These are phyloP conservation scores for Zosterops lateralis DNA, from an alignment of 2,113 vertebrate species.

Conservation along the genomic window DNA sequence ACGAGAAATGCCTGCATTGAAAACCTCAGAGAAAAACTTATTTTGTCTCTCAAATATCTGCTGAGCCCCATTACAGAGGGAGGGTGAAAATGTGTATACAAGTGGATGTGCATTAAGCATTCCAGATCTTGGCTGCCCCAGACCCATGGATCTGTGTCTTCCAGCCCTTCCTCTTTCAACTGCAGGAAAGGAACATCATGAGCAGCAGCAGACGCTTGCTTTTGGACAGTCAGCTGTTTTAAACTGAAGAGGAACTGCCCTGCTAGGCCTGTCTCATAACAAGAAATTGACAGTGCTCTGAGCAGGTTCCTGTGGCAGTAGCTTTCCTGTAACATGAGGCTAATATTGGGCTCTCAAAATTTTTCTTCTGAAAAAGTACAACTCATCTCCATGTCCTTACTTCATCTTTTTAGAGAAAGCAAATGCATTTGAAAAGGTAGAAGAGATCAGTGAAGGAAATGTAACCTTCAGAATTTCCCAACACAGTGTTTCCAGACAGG, in stretches of 20 bases:
- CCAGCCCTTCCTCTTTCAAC: neutral
- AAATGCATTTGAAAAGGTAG: neutral
- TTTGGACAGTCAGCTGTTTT: neutral
- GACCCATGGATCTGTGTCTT: neutral
- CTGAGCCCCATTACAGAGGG: neutral
- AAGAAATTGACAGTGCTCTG: neutral
- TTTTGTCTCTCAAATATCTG: neutral
- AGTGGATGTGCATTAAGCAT: neutral
- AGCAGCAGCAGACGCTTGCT: neutral
- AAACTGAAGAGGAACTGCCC: neutral
- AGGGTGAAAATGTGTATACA: rapidly evolving
- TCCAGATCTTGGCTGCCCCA: neutral
- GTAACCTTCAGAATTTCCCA: neutral
- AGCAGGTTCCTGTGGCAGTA: neutral
- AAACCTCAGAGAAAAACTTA: neutral
- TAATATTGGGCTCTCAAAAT: neutral
- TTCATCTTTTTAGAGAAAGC: neutral
- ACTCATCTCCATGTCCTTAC: neutral
- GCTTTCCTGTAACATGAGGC: neutral
- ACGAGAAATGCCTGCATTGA: neutral
- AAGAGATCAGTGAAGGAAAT: neutral
- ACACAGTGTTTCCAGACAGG: neutral
- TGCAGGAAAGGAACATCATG: neutral
- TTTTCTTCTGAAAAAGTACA: neutral
- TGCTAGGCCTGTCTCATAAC: neutral